Evolutionary conservation across 2,113 vertebrate genomes (phyloP), one percentile per base, ranked within the genome.

Genomic region (Ochotona curzoniae): DNA sequence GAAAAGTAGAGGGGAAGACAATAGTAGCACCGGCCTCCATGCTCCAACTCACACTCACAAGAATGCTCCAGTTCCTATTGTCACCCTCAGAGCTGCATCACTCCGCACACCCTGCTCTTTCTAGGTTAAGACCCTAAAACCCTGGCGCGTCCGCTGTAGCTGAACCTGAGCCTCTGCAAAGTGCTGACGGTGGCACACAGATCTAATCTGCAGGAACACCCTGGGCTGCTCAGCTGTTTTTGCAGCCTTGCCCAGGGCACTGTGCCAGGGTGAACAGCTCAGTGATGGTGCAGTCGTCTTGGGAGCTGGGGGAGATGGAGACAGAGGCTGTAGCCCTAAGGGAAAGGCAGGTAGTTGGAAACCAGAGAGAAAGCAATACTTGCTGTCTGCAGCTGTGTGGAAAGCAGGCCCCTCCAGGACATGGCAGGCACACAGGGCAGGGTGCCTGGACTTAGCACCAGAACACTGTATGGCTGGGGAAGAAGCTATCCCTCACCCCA

Each of bases 101-200:
- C 15, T 32, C 32, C 32, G 25, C 6, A 44, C 54, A 38, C 44
- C 38, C 71, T 0, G 7, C 15, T 30, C 75, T 70, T 76, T 67
- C 94, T 71, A 44, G 85, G 80, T 90, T 69, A 74, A 79, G 66
- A 44, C 57, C n/a, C 15, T 28, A 63, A 86, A 88, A 70, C 63
- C 66, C 83, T 38, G 15, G 47, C 66, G 15, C 18, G 23, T 35
- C 30, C 4, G 15, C 51, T 49, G 28, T 5, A 7, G 70, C 89
- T 92, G 47, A 90, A 91, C 71, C 38, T 2, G 0, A 73, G 93
- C 71, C 38, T 1, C 0, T 67, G 69, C 63, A 74, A 83, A 60
- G 6, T 0, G 78, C 75, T 81, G 95, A 94, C 60, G 0, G 0
- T 4, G 28, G 57, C 88, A 38, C 51, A 23, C 26, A n/a, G 49